Percentiles rank a stretch among this genome's conserved stretches.
Conservation (phyloP, 1,140 invertebrate genomes). For the Euwallacea fornicatus region DNA sequence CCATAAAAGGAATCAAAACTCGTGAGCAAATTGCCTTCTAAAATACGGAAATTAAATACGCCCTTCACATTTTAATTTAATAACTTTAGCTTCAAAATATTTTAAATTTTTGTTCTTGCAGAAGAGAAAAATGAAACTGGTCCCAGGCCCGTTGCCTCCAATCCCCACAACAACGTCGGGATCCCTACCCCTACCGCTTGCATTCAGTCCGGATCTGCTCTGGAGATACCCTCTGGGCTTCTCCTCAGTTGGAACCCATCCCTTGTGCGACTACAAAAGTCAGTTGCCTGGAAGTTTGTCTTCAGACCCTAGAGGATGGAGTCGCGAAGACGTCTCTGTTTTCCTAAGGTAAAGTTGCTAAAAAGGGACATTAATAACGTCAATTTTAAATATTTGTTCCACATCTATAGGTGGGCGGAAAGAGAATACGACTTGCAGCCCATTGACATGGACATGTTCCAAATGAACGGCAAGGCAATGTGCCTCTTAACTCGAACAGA, state of each 20-base stretch:
- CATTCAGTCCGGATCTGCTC: constrained; percentile 76
- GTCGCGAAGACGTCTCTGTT: constrained; percentile 82
- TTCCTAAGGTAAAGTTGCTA: constrained; percentile 66
- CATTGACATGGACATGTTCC: constrained; percentile 92
- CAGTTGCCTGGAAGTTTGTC: constrained; percentile 79
- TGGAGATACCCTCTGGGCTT: constrained; percentile 81
- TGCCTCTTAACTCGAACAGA: constrained; percentile 88
- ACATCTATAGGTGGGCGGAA: constrained; percentile 72
- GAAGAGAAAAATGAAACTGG: constrained; percentile 62
- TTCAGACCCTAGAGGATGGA: constrained; percentile 87
- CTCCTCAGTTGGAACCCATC: constrained; percentile 60
- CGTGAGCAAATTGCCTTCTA: no score
- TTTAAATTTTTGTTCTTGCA: constrained; percentile 29
- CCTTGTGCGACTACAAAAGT: constrained; percentile 81
- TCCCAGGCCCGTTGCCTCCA: constrained; percentile 65
- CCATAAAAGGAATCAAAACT: no score
- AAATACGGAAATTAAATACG: no score
- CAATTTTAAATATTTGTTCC: constrained; percentile 1
- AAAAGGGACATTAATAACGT: background rate
- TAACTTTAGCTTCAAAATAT: background rate
- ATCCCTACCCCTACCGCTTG: constrained; percentile 61
- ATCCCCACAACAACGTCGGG: constrained; percentile 57
- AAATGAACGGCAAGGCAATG: constrained; percentile 85
- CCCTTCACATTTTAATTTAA: background rate
- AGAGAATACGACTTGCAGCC: constrained; percentile 89